These are phyloP conservation scores for Oscheius onirici DNA, from an alignment of 2,888 invertebrate species.

Conservation along the genomic window DNA sequence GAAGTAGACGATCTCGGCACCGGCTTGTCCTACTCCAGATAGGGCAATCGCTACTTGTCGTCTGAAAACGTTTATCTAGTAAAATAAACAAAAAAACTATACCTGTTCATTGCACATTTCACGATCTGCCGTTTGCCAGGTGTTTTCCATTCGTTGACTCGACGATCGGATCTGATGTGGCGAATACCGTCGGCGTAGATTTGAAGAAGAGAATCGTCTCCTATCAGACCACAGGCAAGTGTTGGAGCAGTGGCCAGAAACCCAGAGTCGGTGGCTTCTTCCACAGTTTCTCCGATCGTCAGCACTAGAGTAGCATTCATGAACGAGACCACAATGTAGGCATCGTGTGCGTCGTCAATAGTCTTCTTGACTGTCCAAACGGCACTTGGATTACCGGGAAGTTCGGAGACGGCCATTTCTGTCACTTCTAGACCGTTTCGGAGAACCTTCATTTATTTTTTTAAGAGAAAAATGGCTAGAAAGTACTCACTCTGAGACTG, in stretches of 20 bases:
- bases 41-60: constrained; percentile 97
- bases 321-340: constrained; percentile 99
- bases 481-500: constrained; percentile 78
- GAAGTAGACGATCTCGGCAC: constrained; percentile 97
- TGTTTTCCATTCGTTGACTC: constrained; percentile 99
- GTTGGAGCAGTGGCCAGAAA: constrained; percentile 98
- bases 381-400: constrained; percentile 99
- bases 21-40: constrained; percentile 83
- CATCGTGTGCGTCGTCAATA: constrained; percentile 97
- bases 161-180: constrained; percentile 95
- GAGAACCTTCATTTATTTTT: constrained; percentile 77
- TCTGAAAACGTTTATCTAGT: constrained; percentile 40
- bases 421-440: constrained; percentile 95
- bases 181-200: constrained; percentile 98
- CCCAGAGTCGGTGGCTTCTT: constrained; percentile 99
- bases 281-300: constrained; percentile 99
- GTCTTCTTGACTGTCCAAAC: constrained; percentile 98
- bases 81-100: constrained; percentile 75
- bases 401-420: constrained; percentile 99
- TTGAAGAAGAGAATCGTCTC: constrained; percentile 97
- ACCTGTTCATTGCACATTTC: constrained; percentile 96
- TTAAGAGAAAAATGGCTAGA: neutral
- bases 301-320: constrained; percentile 96
- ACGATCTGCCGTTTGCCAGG: constrained; percentile 96
- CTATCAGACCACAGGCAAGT: constrained; percentile 94